A percentile compares a stretch with the other conserved stretches of the same genome.
These are phyloP conservation scores for Montipora efflorescens DNA, from an alignment of 64 coral and sea anemone species.

Conservation along the genomic window DNA sequence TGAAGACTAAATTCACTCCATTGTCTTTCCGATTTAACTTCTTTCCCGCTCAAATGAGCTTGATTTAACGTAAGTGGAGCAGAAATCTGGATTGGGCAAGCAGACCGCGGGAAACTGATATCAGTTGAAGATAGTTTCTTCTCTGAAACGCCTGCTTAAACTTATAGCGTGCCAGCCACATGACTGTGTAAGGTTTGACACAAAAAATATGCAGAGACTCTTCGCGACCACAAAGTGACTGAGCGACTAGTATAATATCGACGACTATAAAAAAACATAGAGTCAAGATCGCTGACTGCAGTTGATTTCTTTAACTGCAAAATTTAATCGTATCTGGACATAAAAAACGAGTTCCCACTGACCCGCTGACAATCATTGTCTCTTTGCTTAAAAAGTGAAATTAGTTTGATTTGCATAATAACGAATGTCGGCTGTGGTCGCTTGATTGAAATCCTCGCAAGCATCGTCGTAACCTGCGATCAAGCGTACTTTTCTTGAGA, in stretches of 20 bases:
- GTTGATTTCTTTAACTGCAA: neutral
- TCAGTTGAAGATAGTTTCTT: neutral
- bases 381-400: neutral
- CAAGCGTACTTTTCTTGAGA: too few relatives aligned
- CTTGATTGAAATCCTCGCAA: too few relatives aligned
- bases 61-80: neutral
- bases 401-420: conserved; percentile 1
- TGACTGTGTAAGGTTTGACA: conserved; percentile 3
- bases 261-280: neutral
- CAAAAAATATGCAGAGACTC: neutral
- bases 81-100: neutral
- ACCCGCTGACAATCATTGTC: neutral
- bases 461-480: too few relatives aligned
- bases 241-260: neutral
- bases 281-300: neutral
- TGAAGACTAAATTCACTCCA: neutral
- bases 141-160: conserved; percentile 4
- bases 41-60: neutral
- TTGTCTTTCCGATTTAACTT: neutral
- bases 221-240: neutral
- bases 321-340: neutral
- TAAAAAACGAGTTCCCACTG: neutral
- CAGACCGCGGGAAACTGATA: neutral
- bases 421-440: neutral
- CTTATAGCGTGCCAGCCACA: neutral